These are phyloP conservation scores for Lasioglossum zephyrum DNA, from an alignment of 2,888 invertebrate genomes.

Conservation along the genomic window DNA sequence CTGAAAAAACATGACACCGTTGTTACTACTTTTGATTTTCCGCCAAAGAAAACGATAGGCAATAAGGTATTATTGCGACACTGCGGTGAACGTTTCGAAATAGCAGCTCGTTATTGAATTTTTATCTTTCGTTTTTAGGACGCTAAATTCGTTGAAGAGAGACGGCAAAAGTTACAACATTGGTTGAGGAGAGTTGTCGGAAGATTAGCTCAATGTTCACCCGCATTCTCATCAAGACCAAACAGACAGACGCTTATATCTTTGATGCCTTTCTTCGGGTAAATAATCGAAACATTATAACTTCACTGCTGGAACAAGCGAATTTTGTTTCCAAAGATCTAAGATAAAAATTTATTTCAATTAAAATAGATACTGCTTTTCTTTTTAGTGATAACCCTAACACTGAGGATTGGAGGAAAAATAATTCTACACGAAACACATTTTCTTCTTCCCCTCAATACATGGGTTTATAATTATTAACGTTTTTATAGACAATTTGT, in stretches of 20 bases:
- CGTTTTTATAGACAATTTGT: slow-evolving; percentile 74
- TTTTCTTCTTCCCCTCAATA: slow-evolving; percentile 82
- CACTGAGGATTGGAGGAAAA: slow-evolving; percentile 78
- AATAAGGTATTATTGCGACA: slow-evolving; percentile 89
- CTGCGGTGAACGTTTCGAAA: background rate
- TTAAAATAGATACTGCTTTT: slow-evolving; percentile 23
- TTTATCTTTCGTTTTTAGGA: slow-evolving; percentile 85
- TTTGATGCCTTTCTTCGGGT: slow-evolving; percentile 95
- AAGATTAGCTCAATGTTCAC: slow-evolving; percentile 88
- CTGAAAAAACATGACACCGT: slow-evolving; percentile 93
- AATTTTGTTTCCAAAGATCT: background rate
- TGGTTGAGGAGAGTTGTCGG: slow-evolving; percentile 94
- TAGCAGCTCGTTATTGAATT: background rate
- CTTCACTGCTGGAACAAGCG: background rate
- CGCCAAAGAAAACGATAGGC: slow-evolving; percentile 97
- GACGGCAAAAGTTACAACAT: slow-evolving; percentile 93
- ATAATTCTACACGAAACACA: slow-evolving; percentile 78
- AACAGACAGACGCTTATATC: slow-evolving; percentile 91
- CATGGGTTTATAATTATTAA: slow-evolving; percentile 81
- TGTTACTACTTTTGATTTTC: slow-evolving; percentile 94
- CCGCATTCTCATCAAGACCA: slow-evolving; percentile 91
- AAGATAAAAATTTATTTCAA: background rate
- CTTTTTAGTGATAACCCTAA: slow-evolving; percentile 79
- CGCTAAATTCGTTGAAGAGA: slow-evolving; percentile 93
- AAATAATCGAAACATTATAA: slow-evolving; percentile 72